Evolutionary conservation across 2,113 vertebrate species (phyloP).

Genomic region (Callithrix jacchus): DNA sequence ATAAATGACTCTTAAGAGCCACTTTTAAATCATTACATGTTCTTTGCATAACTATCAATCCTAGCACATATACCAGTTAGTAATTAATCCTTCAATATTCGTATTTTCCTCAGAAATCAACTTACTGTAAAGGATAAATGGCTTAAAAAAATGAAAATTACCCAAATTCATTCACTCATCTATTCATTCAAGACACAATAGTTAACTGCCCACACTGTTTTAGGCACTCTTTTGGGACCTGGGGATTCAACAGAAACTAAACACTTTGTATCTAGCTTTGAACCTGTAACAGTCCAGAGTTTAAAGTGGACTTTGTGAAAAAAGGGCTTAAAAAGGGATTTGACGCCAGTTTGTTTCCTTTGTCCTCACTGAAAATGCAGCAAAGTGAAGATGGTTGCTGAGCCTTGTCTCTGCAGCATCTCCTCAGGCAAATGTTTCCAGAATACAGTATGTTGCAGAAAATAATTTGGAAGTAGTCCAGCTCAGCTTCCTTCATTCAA

Average conservation of each 20-base stretch:
- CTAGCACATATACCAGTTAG: neutral
- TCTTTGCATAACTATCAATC: neutral
- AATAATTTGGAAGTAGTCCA: neutral
- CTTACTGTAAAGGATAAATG: neutral
- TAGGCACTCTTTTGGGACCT: neutral
- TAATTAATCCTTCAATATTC: slow-evolving; percentile 14
- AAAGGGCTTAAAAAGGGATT: neutral
- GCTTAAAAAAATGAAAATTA: neutral
- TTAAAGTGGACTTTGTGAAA: neutral
- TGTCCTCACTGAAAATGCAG: neutral
- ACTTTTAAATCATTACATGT: neutral
- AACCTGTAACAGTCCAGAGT: neutral
- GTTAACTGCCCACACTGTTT: neutral
- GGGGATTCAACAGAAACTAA: neutral
- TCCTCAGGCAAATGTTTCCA: neutral
- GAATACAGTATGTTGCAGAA: neutral
- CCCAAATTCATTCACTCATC: neutral
- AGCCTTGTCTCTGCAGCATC: neutral
- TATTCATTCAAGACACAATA: neutral
- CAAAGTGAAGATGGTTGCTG: neutral
- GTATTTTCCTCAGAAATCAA: neutral
- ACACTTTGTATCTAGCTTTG: neutral
- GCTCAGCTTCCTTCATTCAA: neutral
- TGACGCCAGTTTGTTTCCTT: neutral
- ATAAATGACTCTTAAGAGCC: neutral